A percentile compares a stretch with the other conserved stretches of the same genome.
These are phyloP conservation scores for Uropetala carovei DNA, from an alignment of 2,888 invertebrate genomes.

Conservation along the genomic window DNA sequence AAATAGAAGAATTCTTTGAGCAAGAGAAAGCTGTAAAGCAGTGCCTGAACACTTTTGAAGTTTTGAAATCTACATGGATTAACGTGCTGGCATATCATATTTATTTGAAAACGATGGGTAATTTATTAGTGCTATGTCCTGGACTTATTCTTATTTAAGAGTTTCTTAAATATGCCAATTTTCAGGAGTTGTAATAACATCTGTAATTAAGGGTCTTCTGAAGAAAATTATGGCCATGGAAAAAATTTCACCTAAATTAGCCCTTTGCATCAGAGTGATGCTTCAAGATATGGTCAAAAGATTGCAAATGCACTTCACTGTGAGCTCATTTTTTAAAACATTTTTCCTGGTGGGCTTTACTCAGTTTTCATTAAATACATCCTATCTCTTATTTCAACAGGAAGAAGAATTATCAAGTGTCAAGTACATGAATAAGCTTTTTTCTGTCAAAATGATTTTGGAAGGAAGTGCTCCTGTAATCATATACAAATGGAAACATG, in stretches of 20 bases:
- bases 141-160: background rate
- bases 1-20: background rate
- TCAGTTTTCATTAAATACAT: background rate
- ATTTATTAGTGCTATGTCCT: background rate
- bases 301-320: background rate
- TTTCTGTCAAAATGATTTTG: constrained; percentile 1
- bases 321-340: background rate
- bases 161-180: background rate
- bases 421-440: constrained; percentile 19
- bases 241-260: constrained; percentile 40
- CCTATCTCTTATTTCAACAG: background rate
- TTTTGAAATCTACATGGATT: constrained; percentile 2
- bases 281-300: background rate
- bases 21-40: constrained; percentile 40
- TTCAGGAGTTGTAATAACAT: background rate
- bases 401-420: background rate
- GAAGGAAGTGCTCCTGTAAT: constrained; percentile 12
- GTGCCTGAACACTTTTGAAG: background rate
- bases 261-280: background rate
- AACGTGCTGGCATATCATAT: constrained; percentile 5
- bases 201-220: background rate
- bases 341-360: background rate
- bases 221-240: background rate
- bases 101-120: constrained; percentile 47
- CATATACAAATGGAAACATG: constrained; percentile 33